phyloP scores from a whole-genome alignment of 2,888 invertebrate species.

The Orthonychiurus folsomi region DNA sequence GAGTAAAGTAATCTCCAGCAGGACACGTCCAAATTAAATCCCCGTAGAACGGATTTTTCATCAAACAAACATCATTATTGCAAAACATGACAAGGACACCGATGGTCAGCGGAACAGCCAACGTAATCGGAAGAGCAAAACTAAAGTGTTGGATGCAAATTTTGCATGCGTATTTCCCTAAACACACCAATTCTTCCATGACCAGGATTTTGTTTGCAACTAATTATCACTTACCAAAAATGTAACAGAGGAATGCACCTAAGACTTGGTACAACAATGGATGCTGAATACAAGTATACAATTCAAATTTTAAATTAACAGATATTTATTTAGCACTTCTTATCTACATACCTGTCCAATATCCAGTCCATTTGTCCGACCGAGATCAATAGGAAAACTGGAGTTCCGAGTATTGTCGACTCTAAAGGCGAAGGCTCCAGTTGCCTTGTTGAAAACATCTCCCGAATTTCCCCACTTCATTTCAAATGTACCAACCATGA shows the following conservation, averaged over 20 bases:
- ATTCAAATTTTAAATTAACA: neutral
- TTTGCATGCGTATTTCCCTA: constrained; percentile 55
- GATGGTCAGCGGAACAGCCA: constrained; percentile 44
- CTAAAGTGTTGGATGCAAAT: constrained; percentile 47
- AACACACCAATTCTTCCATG: constrained; percentile 30
- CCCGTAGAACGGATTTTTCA: constrained; percentile 71
- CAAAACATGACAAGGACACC: constrained; percentile 55
- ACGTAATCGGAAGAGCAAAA: constrained; percentile 46
- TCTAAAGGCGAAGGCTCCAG: constrained; percentile 27
- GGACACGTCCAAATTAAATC: constrained; percentile 88
- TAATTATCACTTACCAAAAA: constrained; percentile 4
- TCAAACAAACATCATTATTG: constrained; percentile 75
- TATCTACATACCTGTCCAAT: constrained; percentile 6
- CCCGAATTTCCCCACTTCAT: constrained; percentile 41
- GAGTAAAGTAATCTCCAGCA: constrained; percentile 45
- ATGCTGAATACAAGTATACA: constrained; percentile 3
- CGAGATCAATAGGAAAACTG: neutral
- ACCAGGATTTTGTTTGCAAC: neutral
- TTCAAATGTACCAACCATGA: constrained; percentile 53
- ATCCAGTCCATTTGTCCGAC: neutral
- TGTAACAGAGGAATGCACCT: neutral
- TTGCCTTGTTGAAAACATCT: constrained; percentile 41
- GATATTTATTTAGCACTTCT: too few species aligned
- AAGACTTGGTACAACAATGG: constrained; percentile 7
- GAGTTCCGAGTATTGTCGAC: neutral